These are phyloP conservation scores for Bombyx mandarina DNA, from an alignment of 1,140 invertebrate genomes.

Conservation along the genomic window DNA sequence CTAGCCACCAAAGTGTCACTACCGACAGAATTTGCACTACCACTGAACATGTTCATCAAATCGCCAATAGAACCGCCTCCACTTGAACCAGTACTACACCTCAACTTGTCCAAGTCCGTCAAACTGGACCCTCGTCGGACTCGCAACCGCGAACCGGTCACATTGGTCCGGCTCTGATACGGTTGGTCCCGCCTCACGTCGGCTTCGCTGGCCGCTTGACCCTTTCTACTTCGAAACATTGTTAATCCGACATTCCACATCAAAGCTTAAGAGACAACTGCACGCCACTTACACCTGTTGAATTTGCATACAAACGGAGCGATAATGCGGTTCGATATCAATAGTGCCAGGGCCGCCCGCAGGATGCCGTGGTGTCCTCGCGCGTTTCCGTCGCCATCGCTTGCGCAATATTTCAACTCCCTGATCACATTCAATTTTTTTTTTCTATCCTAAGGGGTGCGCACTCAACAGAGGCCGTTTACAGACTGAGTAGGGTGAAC, in stretches of 20 bases:
- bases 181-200: slow-evolving; percentile 47
- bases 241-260: slow-evolving; percentile 22
- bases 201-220: slow-evolving; percentile 55
- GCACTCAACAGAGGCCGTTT: slow-evolving; percentile 42
- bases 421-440: slow-evolving; percentile 19
- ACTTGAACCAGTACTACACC: slow-evolving; percentile 66
- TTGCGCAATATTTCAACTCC: slow-evolving; percentile 33
- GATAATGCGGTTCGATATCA: slow-evolving; percentile 48
- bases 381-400: slow-evolving; percentile 45
- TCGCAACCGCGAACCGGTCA: slow-evolving; percentile 52
- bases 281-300: slow-evolving; percentile 41
- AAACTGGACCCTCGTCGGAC: slow-evolving; percentile 80
- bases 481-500: slow-evolving; percentile 45
- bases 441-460: slow-evolving; percentile 31
- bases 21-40: slow-evolving; percentile 77
- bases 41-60: slow-evolving; percentile 83
- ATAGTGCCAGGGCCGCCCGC: slow-evolving; percentile 63
- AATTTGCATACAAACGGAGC: slow-evolving; percentile 60
- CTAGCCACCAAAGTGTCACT: slow-evolving; percentile 77
- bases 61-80: slow-evolving; percentile 81
- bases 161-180: slow-evolving; percentile 28
- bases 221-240: slow-evolving; percentile 53
- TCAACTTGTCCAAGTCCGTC: slow-evolving; percentile 79
- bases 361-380: slow-evolving; percentile 57
- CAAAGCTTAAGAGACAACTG: slow-evolving; percentile 32